These are phyloP conservation scores for Himalopsyche kuldschensis DNA, from an alignment of 2,888 invertebrate genomes.

Conservation along the genomic window DNA sequence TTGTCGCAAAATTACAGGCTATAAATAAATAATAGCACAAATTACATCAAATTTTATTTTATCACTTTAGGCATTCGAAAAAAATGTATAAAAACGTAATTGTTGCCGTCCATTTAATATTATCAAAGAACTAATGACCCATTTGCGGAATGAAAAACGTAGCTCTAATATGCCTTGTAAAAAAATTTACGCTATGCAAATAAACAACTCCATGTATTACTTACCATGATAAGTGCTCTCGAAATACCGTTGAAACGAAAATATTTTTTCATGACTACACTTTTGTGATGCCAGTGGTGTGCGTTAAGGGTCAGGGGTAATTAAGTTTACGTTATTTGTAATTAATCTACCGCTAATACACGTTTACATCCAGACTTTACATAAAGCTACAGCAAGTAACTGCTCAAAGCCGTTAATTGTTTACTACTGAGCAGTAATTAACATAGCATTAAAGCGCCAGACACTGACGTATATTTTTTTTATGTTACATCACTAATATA, in stretches of 20 bases:
- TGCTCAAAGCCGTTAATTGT: no score
- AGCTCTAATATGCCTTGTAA: neutral
- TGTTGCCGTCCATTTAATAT: neutral
- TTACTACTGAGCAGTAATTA: no score
- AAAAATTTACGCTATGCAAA: neutral
- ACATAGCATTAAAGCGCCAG: no score
- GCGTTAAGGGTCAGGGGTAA: neutral
- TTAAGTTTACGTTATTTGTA: neutral
- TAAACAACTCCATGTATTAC: neutral
- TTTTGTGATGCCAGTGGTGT: neutral
- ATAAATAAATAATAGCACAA: no score
- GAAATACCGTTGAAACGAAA: neutral
- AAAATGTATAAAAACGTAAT: neutral
- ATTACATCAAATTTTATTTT: no score
- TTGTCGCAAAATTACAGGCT: no score
- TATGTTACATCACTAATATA: no score
- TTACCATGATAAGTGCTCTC: neutral
- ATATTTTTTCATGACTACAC: neutral
- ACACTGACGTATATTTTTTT: no score
- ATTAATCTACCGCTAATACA: no score
- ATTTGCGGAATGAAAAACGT: neutral
- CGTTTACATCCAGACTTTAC: no score
- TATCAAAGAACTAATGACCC: neutral
- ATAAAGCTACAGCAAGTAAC: no score
- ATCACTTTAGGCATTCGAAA: neutral